Base-by-base conservation (phyloP, 2,113 vertebrate genomes). In the Urocolius indicus region DNA sequence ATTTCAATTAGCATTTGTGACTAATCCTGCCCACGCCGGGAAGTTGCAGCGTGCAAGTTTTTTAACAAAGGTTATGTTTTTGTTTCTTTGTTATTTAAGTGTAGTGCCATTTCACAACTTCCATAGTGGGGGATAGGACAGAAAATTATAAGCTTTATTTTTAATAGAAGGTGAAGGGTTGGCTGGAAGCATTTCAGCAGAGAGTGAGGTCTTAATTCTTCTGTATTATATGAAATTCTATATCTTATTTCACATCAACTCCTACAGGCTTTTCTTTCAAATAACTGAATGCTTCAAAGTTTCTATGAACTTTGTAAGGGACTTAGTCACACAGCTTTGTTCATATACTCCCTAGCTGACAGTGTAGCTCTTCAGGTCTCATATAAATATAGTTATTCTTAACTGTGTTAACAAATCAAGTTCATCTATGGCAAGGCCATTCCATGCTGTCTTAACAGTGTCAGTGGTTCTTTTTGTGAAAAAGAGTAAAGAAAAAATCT, bases 1-100 rank as follows among this genome's bases (percentile, higher is more conserved):
- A 89, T 79, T 94, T 95, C 95, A 97, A 87, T 97, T 97, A 96
- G 93, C 92, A 90, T 43, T 93, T 11, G 21, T 97, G 96, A 96
- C 94, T 96, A 96, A 97, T 94, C 90, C 92, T 96, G 92, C 96
- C 95, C 94, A 79, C 49, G 58, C 94, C 91, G 96, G 91, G 86
- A 94, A 93, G 93, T 51, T 95, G 91, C 92, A 94, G 78, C 23
- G 4, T 6, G 62, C 18, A 27, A 84, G 90, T 54, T 92, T 93
- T 94, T 91, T 94, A 87, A 84, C 78, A 71, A 96, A 95, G 83
- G 61, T 34, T 81, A 87, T 67, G 89, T 30, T 81, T 93, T 96
- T 92, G 72, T 97, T 95, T 69, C 93, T 90, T 94, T 93, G 59
- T 84, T 82, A 82, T 82, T 93, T 62, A 23, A 71, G 57, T 84